These are phyloP conservation scores for Eugnorisma glareosa DNA, from an alignment of 2,888 invertebrate genomes.

Conservation along the genomic window DNA sequence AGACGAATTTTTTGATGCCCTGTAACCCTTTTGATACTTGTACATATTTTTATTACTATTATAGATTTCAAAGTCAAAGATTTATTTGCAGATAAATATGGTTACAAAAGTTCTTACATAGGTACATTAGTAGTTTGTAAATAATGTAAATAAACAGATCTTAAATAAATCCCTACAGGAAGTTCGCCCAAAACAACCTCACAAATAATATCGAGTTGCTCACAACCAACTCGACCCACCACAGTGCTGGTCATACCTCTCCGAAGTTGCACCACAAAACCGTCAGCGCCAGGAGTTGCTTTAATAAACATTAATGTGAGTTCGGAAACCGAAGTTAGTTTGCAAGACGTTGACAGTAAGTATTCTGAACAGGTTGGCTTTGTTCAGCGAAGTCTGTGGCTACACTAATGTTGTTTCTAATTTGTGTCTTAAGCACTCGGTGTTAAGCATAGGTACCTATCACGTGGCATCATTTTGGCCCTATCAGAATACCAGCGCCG, in stretches of 20 bases:
- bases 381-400: conserved; percentile 15
- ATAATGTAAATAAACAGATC: no score
- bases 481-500: no score
- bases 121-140: no score
- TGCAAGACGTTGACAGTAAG: conserved; percentile 29
- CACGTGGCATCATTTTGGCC: no score
- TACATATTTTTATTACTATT: no score
- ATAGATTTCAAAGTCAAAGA: no score
- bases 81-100: no score
- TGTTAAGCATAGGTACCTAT: background rate
- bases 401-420: conserved; percentile 31
- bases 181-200: background rate
- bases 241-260: background rate
- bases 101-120: no score
- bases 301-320: conserved; percentile 36
- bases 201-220: background rate
- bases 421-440: conserved; percentile 13
- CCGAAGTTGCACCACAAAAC: conserved; percentile 27
- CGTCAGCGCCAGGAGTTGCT: conserved; percentile 4
- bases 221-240: background rate
- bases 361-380: conserved; percentile 37
- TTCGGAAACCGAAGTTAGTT: conserved; percentile 36
- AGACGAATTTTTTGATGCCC: no score
- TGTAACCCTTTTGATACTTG: no score
- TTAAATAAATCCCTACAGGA: no score